These are phyloP conservation scores for Luehdorfia chinensis DNA, from an alignment of 1,140 invertebrate species.

Conservation along the genomic window DNA sequence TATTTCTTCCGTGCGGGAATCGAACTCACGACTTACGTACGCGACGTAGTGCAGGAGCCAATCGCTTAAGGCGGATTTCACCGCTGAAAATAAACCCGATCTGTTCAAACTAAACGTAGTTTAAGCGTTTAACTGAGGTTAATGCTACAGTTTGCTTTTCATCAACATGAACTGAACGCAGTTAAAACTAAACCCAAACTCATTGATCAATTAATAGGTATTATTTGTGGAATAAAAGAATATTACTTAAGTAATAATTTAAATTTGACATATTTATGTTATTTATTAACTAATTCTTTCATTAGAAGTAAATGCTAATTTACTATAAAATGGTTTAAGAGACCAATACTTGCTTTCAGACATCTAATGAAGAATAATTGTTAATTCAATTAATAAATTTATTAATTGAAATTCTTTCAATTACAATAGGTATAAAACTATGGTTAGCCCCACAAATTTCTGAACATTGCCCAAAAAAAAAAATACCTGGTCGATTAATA, in stretches of 20 bases:
- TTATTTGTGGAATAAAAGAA: slow-evolving; percentile 78
- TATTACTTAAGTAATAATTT: slow-evolving; percentile 77
- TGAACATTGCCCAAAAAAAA: slow-evolving; percentile 85
- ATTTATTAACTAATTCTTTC: slow-evolving; percentile 75
- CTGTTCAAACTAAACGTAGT: too few species aligned
- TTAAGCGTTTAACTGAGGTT: too few species aligned
- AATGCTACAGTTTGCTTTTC: too few species aligned
- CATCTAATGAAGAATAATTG: slow-evolving; percentile 78
- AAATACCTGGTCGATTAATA: slow-evolving; percentile 78
- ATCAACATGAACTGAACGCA: too few species aligned
- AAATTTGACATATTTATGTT: slow-evolving; percentile 78
- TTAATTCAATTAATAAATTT: slow-evolving; percentile 79
- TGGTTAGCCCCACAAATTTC: slow-evolving; percentile 89
- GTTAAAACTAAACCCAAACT: too few species aligned
- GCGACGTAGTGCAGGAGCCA: too few species aligned
- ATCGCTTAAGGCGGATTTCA: too few species aligned
- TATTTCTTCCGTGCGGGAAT: too few species aligned
- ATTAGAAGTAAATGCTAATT: slow-evolving; percentile 79
- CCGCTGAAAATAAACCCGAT: too few species aligned
- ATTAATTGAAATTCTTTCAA: slow-evolving; percentile 78
- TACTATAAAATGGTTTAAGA: slow-evolving; percentile 73
- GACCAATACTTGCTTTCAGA: slow-evolving; percentile 80
- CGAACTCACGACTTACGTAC: too few species aligned
- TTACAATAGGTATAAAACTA: slow-evolving; percentile 86
- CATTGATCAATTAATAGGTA: slow-evolving; percentile 76